phyloP scores from a whole-genome alignment of 2,888 invertebrate species.

The Drosophila flavopinicola region DNA sequence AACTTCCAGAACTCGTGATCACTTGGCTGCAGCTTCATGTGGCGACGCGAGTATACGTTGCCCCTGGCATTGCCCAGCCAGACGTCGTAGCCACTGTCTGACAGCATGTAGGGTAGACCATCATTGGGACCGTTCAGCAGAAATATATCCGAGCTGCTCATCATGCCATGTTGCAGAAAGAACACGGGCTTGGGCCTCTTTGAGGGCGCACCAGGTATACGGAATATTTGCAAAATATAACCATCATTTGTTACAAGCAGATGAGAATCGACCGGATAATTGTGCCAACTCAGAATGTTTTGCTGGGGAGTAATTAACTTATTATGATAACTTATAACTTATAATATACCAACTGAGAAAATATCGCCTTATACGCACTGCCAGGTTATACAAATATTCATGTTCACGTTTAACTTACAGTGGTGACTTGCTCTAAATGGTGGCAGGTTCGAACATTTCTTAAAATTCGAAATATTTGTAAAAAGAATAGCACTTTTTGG shows the following conservation, averaged over 20 bases:
- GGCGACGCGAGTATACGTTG: slow-evolving; percentile 57
- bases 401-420: neutral
- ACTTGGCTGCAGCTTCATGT: slow-evolving; percentile 43
- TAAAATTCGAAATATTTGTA: neutral
- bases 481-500: neutral
- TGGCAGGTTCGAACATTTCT: neutral
- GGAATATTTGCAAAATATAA: slow-evolving; percentile 56
- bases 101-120: slow-evolving; percentile 58
- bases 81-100: slow-evolving; percentile 72
- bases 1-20: slow-evolving; percentile 60
- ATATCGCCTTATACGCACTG: too few relatives aligned
- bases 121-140: slow-evolving; percentile 53
- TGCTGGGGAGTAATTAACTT: slow-evolving; percentile 31
- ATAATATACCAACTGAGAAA: too few relatives aligned
- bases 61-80: slow-evolving; percentile 75
- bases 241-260: slow-evolving; percentile 50
- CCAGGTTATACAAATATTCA: too few relatives aligned
- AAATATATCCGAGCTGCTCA: slow-evolving; percentile 57
- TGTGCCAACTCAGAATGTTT: slow-evolving; percentile 45
- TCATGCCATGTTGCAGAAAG: slow-evolving; percentile 85
- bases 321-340: too few relatives aligned
- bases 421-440: too few relatives aligned
- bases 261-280: slow-evolving; percentile 53
- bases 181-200: slow-evolving; percentile 67
- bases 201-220: slow-evolving; percentile 57